phyloP scores from a whole-genome alignment of 2,888 invertebrate genomes.

The Conomelus anceps region DNA sequence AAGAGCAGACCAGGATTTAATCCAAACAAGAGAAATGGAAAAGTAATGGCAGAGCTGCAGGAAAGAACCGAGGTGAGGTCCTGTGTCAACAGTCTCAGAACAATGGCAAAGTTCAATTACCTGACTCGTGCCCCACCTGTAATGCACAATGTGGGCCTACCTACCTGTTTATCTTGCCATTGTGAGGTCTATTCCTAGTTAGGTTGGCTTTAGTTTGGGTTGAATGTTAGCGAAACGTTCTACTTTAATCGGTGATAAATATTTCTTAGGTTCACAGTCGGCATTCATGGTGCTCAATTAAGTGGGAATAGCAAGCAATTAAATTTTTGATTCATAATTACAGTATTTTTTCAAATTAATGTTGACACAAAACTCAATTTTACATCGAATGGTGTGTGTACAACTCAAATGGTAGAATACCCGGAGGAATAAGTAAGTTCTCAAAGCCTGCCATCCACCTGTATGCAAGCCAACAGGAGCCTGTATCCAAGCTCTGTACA shows the following conservation, averaged over 20 bases:
- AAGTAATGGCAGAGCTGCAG: neutral
- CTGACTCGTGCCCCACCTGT: neutral
- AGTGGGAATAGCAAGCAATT: no score
- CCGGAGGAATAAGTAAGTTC: no score
- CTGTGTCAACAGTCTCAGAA: neutral
- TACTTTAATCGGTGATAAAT: neutral
- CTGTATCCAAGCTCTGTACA: no score
- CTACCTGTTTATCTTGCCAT: neutral
- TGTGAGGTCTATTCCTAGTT: neutral
- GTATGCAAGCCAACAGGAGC: no score
- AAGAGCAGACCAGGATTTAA: neutral
- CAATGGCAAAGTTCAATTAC: neutral
- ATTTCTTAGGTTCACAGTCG: no score
- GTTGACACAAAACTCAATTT: no score
- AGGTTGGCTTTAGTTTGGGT: neutral
- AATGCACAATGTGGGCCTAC: neutral
- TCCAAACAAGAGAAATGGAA: conserved; percentile 7
- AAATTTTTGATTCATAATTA: no score
- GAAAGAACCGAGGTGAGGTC: neutral
- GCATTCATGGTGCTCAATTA: no score
- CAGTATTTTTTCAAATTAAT: no score
- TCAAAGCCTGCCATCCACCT: no score
- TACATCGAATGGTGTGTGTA: no score
- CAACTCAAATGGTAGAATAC: no score
- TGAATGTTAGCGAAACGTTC: neutral